Evolutionary conservation across 2,888 invertebrate species (phyloP), one percentile per base, ranked within the genome.

Genomic region (Drosophila nigricruria): DNA sequence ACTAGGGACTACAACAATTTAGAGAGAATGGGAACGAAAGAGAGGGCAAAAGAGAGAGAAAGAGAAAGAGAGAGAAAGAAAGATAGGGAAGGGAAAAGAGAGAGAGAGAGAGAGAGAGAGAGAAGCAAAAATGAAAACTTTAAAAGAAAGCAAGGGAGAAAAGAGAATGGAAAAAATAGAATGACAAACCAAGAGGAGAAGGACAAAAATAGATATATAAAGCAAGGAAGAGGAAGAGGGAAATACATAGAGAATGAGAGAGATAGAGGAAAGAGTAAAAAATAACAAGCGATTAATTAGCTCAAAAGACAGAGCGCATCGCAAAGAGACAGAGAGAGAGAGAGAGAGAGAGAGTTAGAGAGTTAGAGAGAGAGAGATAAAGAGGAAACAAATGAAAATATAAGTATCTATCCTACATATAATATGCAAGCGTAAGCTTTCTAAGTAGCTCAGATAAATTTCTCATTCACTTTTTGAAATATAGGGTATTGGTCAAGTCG

Each of bases 401-500:
- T 16, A 36, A 36, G 5, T 36, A 5, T 16, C 6, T 36, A n/a
- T 36, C 16, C 0, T 2, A 36, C 36, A 36, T 36, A 14, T 36
- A 14, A 5, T 16, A 5, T 25, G 25, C 25, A 25, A 36, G 16
- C 1, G 5, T 4, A 16, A 38, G 9, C 9, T n/a, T 3, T 9
- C 3, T 9, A 38, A 9, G 18, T 0, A 9, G 1, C 4, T 42
- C 12, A 5, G 1, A 20, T 5, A 3, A 3, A 43, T 43, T 6
- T 23, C 20, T 9, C n/a, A 18, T 10, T 4, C 0, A 3, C 3
- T 23, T 25, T 8, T 4, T 16, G 4, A 16, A 0, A n/a, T 18
- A 34, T n/a, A 70, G 70, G 47, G 43, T 47, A 43, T 64, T 53
- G 0, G 0, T 0, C 4, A 1, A 5, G 45, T 40, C 40, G 43